Evolutionary conservation across 2,113 vertebrate genomes (phyloP).

Genomic region (Phylloscopus whistleri): DNA sequence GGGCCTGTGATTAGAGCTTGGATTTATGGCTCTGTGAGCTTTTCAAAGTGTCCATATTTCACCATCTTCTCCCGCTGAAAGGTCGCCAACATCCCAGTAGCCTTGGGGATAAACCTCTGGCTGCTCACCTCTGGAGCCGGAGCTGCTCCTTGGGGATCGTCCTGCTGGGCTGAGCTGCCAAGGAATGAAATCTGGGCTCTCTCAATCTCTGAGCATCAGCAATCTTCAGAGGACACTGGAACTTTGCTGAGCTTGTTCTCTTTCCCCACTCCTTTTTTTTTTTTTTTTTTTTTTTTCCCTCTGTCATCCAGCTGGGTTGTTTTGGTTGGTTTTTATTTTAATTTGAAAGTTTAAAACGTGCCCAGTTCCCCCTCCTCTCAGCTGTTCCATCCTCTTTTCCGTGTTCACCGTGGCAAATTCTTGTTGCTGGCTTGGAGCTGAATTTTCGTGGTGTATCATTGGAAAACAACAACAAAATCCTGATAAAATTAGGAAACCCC

Average conservation of each 20-base stretch:
- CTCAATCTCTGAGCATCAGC: constrained; percentile 53
- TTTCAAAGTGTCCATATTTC: constrained; percentile 18
- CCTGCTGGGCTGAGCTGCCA: constrained; percentile 21
- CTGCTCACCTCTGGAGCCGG: constrained; percentile 21
- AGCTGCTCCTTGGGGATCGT: constrained; percentile 28
- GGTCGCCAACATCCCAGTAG: constrained; percentile 24
- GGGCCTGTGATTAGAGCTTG: not conserved
- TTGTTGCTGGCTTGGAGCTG: not conserved
- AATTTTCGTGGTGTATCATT: not conserved
- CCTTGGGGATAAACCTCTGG: constrained; percentile 33
- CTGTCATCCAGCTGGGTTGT: not conserved
- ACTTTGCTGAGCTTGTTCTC: constrained; percentile 20
- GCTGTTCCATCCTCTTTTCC: not conserved
- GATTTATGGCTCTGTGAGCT: constrained; percentile 1
- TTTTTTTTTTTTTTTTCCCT: not conserved
- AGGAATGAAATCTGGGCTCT: constrained; percentile 47
- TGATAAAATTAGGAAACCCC: not conserved
- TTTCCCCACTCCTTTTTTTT: not conserved
- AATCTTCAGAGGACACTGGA: not conserved
- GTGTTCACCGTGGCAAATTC: not conserved
- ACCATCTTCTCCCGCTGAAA: not conserved
- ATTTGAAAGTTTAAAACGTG: not conserved
- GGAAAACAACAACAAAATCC: not conserved
- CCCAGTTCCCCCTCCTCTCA: not conserved
- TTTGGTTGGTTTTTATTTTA: not conserved